Conservation (phyloP, 2,797 vertebrate genomes). For the Allobates femoralis region DNA sequence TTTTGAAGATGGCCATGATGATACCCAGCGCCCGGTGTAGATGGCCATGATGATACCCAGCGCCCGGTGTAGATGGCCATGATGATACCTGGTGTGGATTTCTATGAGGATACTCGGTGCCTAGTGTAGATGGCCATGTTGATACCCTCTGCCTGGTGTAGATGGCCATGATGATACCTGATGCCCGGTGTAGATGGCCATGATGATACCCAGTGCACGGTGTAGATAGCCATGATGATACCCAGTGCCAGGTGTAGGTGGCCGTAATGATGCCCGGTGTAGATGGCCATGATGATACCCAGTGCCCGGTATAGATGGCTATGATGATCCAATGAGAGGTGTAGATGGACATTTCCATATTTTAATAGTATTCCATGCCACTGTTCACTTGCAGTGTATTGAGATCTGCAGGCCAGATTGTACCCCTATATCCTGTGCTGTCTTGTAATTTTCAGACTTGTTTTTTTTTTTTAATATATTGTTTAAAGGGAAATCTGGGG, state of each 20-base stretch:
- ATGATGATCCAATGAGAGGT: too few species aligned
- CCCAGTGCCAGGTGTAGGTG: background rate
- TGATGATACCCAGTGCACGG: too few species aligned
- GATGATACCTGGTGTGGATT: too few species aligned
- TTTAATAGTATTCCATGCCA: too few species aligned
- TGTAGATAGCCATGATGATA: background rate
- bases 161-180: background rate
- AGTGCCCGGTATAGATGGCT: too few species aligned
- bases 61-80: too few species aligned
- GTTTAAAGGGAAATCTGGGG: background rate
- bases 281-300: background rate
- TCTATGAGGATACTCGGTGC: too few species aligned
- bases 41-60: too few species aligned
- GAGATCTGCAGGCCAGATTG: background rate
- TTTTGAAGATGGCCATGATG: background rate
- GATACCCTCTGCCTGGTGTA: too few species aligned
- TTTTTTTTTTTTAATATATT: background rate
- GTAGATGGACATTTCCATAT: background rate
- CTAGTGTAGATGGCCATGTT: background rate
- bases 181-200: too few species aligned
- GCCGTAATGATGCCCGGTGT: too few species aligned
- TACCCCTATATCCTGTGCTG: background rate
- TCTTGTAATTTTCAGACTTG: background rate
- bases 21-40: too few species aligned
- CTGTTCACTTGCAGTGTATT: background rate